Percentiles rank a stretch among this genome's conserved stretches.
These are phyloP conservation scores for Clarias gariepinus DNA, from an alignment of 2,113 vertebrate genomes.

Conservation along the genomic window DNA sequence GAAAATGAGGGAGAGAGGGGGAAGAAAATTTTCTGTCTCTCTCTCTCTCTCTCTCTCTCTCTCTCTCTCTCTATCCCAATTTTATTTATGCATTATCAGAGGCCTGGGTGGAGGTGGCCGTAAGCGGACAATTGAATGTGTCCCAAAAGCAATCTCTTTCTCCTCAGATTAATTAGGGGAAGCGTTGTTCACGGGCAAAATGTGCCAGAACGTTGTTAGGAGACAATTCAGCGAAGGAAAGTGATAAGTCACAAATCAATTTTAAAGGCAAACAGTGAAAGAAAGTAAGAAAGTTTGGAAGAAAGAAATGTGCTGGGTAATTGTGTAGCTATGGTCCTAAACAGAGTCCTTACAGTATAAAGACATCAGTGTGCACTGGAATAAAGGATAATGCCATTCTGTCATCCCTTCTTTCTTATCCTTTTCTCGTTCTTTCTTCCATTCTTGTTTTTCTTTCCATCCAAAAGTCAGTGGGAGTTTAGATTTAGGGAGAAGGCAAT, in stretches of 20 bases:
- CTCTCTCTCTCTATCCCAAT: neutral
- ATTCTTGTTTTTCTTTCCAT: too few relatives aligned
- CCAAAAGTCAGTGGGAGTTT: neutral
- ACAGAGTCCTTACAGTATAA: neutral
- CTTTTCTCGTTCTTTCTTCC: too few relatives aligned
- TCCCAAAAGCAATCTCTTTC: constrained; percentile 43
- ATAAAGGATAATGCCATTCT: neutral
- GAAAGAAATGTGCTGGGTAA: neutral
- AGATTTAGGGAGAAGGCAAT: neutral
- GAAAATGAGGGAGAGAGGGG: neutral
- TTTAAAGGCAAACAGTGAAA: neutral
- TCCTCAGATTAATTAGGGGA: constrained; percentile 48
- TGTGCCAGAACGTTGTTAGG: constrained; percentile 23
- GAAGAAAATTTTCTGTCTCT: neutral
- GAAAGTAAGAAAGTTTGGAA: neutral
- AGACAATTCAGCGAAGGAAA: constrained; percentile 5
- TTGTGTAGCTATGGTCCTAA: neutral
- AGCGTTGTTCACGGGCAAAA: constrained; percentile 6
- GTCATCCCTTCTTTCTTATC: too few relatives aligned
- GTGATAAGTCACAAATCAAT: constrained; percentile 15
- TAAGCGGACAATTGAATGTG: constrained; percentile 23
- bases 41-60: neutral
- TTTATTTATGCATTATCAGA: constrained; percentile 26
- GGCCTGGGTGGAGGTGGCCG: neutral
- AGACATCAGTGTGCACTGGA: neutral